Conservation (phyloP, 2,113 vertebrate genomes). For the Smithornis capensis region DNA sequence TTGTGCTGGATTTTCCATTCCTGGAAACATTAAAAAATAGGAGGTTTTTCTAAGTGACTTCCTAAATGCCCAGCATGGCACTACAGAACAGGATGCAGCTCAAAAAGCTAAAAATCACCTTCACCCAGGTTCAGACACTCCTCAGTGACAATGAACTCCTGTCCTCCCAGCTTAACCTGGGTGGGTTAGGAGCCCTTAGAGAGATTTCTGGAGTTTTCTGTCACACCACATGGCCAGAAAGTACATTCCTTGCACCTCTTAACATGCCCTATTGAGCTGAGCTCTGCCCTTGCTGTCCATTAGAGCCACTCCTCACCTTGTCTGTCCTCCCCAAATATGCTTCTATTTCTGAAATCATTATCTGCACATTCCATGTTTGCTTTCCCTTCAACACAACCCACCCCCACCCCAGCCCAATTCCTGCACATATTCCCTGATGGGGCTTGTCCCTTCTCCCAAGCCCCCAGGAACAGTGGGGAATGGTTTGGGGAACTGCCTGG, state of each 20-base stretch:
- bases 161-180: background rate
- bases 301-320: background rate
- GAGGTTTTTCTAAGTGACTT: background rate
- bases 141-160: background rate
- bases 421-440: background rate
- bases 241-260: background rate
- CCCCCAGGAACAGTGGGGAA: background rate
- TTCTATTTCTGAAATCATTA: background rate
- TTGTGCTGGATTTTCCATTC: constrained; percentile 17
- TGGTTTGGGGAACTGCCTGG: background rate
- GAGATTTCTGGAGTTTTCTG: background rate
- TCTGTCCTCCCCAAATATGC: background rate
- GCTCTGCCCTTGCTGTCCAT: background rate
- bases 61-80: background rate
- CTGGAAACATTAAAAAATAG: constrained; percentile 18
- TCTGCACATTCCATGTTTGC: background rate
- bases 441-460: background rate
- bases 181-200: background rate
- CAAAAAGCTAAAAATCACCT: background rate
- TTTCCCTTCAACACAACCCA: fast-evolving
- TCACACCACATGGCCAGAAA: background rate
- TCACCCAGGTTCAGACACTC: background rate
- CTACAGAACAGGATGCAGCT: background rate
- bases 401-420: background rate
- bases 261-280: background rate